phyloP scores from a whole-genome alignment of 2,113 vertebrate genomes.

The Numenius arquata region DNA sequence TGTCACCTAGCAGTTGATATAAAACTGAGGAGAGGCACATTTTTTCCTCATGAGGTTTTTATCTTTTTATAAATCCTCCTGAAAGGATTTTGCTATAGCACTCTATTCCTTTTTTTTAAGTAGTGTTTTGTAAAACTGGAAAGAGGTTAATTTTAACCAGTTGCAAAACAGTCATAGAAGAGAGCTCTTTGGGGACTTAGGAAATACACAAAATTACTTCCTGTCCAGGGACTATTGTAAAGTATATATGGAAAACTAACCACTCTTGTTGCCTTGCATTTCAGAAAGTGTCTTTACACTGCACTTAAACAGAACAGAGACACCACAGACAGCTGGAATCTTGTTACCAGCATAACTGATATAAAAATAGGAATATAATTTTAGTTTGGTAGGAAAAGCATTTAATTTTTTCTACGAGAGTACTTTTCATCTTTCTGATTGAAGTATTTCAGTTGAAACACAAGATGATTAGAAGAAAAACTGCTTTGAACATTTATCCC shows the following conservation, averaged over 20 bases:
- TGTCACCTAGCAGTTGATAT: not conserved
- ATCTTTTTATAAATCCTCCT: not conserved
- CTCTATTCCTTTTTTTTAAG: not conserved
- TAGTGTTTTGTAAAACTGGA: not conserved
- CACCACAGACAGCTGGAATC: not conserved
- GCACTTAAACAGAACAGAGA: not conserved
- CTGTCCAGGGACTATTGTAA: not conserved
- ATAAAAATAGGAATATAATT: conserved; percentile 11
- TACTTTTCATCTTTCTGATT: not conserved
- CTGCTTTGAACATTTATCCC: not conserved
- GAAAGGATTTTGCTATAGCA: not conserved
- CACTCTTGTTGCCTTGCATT: not conserved
- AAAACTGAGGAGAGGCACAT: not conserved
- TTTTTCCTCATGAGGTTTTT: not conserved
- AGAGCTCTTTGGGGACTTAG: not conserved
- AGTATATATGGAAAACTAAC: not conserved
- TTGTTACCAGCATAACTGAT: not conserved
- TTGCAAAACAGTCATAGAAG: not conserved
- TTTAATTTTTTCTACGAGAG: not conserved
- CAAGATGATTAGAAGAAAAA: not conserved
- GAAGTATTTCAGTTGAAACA: not conserved
- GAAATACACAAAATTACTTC: not conserved
- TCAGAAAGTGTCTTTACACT: not conserved
- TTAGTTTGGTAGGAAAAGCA: not conserved
- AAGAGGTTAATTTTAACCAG: not conserved